Base-by-base conservation (phyloP, 2,113 vertebrate species). In the Daubentonia madagascariensis region DNA sequence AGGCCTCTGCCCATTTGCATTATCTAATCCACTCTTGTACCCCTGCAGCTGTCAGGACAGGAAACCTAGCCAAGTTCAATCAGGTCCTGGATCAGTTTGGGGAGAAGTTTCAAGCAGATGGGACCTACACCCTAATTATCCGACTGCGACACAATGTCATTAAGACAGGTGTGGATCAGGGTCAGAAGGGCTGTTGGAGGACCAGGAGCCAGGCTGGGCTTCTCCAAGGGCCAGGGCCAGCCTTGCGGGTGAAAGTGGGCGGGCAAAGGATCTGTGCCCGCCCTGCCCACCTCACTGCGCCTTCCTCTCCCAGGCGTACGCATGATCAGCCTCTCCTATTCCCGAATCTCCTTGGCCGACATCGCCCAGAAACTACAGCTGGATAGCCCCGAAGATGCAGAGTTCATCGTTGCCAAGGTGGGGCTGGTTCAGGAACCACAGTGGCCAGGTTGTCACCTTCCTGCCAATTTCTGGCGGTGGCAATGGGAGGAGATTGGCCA, bases 361-460 rank as follows among this genome's bases (percentile, higher is more conserved):
- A 99, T 99, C 0, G 99, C 99, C 88, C 99, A 99, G 98, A 99
- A 99, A 96, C 99, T 99, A 96, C 99, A 99, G 99, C 99, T 99
- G 79, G 99, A 99, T 98, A 99, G 99, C 40, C 99, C 99, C 0
- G 99, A 99, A 98, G 99, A 99, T 0, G 99, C 99, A 0, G 99
- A 99, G 98, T 99, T 99, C 98, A 99, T 99, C 0, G 99, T 99
- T 0, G 99, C 99, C 98, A 99, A 99, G 99, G 99, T 99, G 98
- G 91, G 95, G 37, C 89, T 52, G 43, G 63, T 3, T 59, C 8
- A 1, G 72, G 78, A 23, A 12, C 65, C 8, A 3, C 6, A 28
- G 5, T 54, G 54, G 40, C 81, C 30, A 22, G 48, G 20, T 5
- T 4, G 9, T 59, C 67, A 14, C 54, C 32, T 16, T 84, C 61